A percentile compares a stretch with the other conserved stretches of the same genome.
Conservation (phyloP, 2,113 vertebrate genomes). For the Erpornis zantholeuca region DNA sequence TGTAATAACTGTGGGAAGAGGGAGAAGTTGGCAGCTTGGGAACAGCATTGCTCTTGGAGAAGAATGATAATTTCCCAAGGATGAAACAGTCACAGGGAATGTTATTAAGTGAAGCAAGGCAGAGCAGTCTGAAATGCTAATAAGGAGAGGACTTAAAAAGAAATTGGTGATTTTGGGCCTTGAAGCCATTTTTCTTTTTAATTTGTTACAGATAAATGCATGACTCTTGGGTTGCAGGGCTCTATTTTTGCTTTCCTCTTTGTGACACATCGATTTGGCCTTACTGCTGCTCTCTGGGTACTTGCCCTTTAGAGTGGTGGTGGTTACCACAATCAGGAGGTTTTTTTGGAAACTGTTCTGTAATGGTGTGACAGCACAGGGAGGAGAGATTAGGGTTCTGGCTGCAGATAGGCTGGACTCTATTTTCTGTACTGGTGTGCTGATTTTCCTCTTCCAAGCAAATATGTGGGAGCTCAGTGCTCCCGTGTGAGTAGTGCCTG, state of each 20-base stretch:
- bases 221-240: not conserved
- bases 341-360: not conserved
- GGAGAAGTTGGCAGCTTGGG: not conserved
- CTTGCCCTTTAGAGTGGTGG: not conserved
- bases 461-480: not conserved
- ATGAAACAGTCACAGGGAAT: not conserved
- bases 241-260: not conserved
- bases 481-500: not conserved
- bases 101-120: not conserved
- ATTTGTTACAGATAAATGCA: not conserved
- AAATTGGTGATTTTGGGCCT: not conserved
- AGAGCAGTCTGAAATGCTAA: slow-evolving; percentile 5
- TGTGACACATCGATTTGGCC: not conserved
- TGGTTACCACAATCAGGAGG: not conserved
- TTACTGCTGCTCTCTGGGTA: not conserved
- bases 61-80: not conserved
- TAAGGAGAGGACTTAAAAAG: not conserved
- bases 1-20: not conserved
- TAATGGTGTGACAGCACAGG: not conserved
- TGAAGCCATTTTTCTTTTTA: not conserved
- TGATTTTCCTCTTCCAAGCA: not conserved
- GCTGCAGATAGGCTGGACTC: not conserved
- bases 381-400: not conserved
- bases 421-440: not conserved
- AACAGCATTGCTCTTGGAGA: not conserved